Conservation (phyloP, 2,113 vertebrate genomes). For the Bubo blakistoni region DNA sequence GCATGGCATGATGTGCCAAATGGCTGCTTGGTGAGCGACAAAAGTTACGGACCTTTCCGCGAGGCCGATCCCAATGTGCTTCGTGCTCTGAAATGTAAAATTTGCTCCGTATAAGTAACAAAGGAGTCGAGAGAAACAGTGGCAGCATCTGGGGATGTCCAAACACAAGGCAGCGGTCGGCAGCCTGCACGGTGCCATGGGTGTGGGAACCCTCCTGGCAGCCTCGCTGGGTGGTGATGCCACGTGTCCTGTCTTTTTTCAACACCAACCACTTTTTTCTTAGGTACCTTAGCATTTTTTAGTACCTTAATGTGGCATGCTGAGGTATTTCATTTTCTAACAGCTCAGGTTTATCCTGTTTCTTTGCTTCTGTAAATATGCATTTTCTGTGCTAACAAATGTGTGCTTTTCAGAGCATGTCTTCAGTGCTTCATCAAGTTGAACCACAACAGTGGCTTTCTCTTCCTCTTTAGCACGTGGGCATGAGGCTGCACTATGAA, state of each 20-base stretch:
- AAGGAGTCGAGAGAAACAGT: neutral
- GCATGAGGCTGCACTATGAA: fast-evolving
- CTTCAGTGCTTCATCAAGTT: neutral
- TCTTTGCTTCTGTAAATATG: neutral
- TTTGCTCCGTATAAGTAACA: fast-evolving
- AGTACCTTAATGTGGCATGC: neutral
- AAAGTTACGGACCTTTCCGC: neutral
- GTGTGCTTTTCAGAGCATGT: neutral
- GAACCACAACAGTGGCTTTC: neutral
- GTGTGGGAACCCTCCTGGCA: neutral
- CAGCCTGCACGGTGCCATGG: fast-evolving
- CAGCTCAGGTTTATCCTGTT: neutral
- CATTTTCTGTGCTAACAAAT: neutral
- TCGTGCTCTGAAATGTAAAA: neutral
- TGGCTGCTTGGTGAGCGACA: fast-evolving
- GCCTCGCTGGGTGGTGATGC: neutral
- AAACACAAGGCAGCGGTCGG: fast-evolving
- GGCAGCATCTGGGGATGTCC: fast-evolving
- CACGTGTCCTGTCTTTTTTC: neutral
- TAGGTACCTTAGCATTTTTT: neutral
- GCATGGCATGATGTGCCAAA: neutral
- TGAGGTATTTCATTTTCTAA: neutral
- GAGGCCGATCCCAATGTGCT: fast-evolving
- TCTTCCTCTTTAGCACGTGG: neutral
- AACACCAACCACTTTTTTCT: neutral